Conservation (phyloP, 2,113 vertebrate genomes). For the Callospermophilus lateralis region DNA sequence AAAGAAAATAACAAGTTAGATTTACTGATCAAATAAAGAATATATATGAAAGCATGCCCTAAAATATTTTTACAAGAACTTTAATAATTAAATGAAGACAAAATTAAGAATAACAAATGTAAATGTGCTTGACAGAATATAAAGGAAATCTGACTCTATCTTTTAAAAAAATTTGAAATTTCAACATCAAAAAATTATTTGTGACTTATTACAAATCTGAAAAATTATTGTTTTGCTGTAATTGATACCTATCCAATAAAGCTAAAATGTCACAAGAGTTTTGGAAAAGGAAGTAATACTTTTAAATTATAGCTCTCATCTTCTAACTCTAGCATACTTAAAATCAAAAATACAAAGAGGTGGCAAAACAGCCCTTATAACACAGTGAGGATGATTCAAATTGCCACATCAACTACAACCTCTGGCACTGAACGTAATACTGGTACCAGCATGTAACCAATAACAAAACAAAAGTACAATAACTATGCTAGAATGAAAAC, state of each 20-base stretch:
- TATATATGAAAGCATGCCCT: too few relatives aligned
- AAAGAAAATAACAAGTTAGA: too few relatives aligned
- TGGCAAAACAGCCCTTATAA: neutral
- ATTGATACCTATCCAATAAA: neutral
- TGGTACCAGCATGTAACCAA: neutral
- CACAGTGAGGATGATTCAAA: neutral
- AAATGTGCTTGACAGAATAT: slow-evolving; percentile 5
- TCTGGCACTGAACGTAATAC: neutral
- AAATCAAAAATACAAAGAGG: neutral
- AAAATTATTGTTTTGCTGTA: neutral
- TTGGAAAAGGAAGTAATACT: neutral
- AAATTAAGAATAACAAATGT: slow-evolving; percentile 17
- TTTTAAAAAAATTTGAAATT: neutral
- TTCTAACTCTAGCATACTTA: neutral
- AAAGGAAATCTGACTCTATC: neutral
- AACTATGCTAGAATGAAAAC: neutral
- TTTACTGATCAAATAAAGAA: too few relatives aligned
- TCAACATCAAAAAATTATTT: neutral
- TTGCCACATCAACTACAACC: neutral
- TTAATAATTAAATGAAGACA: slow-evolving; percentile 39
- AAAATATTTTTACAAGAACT: neutral
- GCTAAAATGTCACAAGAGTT: neutral
- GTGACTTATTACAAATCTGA: neutral
- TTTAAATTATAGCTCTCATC: neutral
- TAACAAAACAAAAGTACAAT: neutral